These are phyloP conservation scores for Calidris pygmaea DNA, from an alignment of 2,113 vertebrate species.

Conservation along the genomic window DNA sequence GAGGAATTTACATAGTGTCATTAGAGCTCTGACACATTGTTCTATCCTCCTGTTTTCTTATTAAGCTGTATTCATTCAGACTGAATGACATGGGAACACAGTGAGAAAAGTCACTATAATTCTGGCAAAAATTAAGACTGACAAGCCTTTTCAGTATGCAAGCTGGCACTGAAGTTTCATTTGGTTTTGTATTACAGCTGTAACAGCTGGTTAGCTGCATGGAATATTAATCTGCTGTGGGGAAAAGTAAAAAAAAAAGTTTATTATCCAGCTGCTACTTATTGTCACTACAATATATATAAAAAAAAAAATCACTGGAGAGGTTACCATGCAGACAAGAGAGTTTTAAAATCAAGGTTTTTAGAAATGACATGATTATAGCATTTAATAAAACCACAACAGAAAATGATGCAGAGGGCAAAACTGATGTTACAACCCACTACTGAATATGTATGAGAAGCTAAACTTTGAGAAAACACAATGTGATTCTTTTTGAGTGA, in stretches of 20 bases:
- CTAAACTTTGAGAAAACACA: neutral
- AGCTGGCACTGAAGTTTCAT: neutral
- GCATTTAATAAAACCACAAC: neutral
- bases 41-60: neutral
- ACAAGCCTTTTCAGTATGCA: neutral
- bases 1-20: neutral
- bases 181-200: neutral
- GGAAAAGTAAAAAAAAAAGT: neutral
- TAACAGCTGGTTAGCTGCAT: neutral
- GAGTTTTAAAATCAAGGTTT: neutral
- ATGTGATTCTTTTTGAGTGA: neutral
- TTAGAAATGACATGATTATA: neutral
- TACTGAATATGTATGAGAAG: neutral
- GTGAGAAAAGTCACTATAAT: neutral
- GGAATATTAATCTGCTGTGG: neutral
- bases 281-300: neutral
- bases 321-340: neutral
- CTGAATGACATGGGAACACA: neutral
- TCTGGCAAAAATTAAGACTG: constrained; percentile 9
- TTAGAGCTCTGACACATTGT: neutral
- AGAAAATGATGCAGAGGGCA: neutral
- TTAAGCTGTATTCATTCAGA: neutral
- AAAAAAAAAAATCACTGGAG: neutral
- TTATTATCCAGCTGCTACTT: neutral
- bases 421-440: neutral